Evolutionary conservation across 2,888 invertebrate species (phyloP), one percentile per base, ranked within the genome.

Genomic region (Ypsolopha sequella): DNA sequence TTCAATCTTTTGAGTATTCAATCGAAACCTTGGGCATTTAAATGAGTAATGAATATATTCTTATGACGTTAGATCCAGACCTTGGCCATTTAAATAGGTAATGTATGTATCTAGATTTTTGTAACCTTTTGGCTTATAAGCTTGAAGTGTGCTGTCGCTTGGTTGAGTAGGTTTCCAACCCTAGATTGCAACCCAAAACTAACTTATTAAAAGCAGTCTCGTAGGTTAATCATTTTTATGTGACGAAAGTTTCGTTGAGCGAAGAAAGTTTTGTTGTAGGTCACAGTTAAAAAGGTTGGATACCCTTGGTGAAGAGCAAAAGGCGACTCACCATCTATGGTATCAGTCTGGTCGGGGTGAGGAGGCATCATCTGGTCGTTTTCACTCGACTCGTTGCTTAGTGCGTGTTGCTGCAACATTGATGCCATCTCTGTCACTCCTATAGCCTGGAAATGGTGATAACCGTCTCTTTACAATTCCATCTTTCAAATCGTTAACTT

Each of bases 291-390:
- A 24, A 24, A 24, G 24, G 24, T 24, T 24, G 24, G 24, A 24
- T 4, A 24, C 24, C 24, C 24, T 4, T 24, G 24, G 24, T 24
- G 24, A 3, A 24, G 24, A 24, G 24, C 4, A 6, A n/a, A 33
- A 10, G 50, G 51, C 36, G 53, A 81, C 92, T 92, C 84, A 93
- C 92, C 92, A 78, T 93, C 92, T 68, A 93, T 92, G 65, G 92
- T 89, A 79, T 92, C 92, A 56, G 91, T 89, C 68, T 91, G 90
- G 76, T 93, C 92, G 44, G 91, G 89, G 59, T 91, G 90, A 58
- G 91, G 84, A 59, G 89, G 88, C 61, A 88, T 87, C 71, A 87
- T 89, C 62, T 73, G 88, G 70, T 89, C 92, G 64, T 79, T 78
- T 56, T 90, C 90, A 55, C 82, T 81, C 63, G 89, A 86, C 58